Conservation (phyloP, 2,797 vertebrate species). For the Catharus ustulatus region DNA sequence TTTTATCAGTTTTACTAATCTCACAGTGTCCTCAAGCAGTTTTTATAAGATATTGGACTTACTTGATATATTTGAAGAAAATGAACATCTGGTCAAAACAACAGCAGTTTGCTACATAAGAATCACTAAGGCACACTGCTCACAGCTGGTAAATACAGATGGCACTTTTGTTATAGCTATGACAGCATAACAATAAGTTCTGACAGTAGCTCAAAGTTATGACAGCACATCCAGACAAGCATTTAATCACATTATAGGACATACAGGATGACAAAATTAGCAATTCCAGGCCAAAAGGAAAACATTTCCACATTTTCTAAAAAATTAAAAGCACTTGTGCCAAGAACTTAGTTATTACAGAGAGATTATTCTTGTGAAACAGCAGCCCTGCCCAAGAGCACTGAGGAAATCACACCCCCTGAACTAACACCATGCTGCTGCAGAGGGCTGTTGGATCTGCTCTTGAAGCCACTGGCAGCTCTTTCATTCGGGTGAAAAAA, state of each 20-base stretch:
- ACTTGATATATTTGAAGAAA: not conserved
- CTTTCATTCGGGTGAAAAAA: not conserved
- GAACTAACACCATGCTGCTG: not conserved
- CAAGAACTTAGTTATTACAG: not conserved
- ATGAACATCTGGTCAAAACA: constrained; percentile 36
- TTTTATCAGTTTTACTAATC: not conserved
- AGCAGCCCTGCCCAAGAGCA: not conserved
- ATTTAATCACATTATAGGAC: constrained; percentile 39
- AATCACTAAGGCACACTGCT: not conserved
- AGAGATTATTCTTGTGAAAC: not conserved
- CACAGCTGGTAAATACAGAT: constrained; percentile 52
- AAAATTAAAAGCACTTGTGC: not conserved
- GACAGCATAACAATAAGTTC: not conserved
- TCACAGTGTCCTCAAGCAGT: not conserved
- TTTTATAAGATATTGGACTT: not conserved
- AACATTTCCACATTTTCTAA: not conserved
- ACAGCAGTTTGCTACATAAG: not conserved
- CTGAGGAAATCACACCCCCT: not conserved
- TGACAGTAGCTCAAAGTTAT: constrained; percentile 5
- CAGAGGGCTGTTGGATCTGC: not conserved
- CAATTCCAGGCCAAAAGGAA: not conserved
- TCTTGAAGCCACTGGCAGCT: not conserved
- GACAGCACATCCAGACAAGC: constrained; percentile 10
- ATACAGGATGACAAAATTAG: not conserved
- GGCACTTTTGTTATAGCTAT: not conserved